Conservation (phyloP, 1,140 invertebrate genomes). For the Drosophila pachea region DNA sequence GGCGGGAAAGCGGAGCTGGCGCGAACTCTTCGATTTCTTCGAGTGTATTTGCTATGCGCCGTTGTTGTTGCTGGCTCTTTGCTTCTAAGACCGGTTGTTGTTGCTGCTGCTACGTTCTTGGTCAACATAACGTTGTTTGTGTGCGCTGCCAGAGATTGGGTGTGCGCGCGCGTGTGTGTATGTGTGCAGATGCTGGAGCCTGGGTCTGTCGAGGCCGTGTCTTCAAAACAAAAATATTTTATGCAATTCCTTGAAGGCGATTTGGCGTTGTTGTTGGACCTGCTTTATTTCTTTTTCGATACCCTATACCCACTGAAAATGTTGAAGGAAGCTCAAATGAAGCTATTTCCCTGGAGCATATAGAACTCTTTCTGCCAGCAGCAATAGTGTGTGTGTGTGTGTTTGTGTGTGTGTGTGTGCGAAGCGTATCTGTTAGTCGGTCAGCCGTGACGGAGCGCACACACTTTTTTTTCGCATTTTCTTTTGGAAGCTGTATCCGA, state of each 20-base stretch:
- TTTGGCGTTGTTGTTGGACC: constrained; percentile 43
- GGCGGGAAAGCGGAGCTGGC: constrained; percentile 36
- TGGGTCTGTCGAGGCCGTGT: constrained; percentile 63
- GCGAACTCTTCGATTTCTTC: constrained; percentile 57
- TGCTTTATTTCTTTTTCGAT: constrained; percentile 17
- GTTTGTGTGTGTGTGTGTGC: neutral
- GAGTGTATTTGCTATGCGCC: constrained; percentile 56
- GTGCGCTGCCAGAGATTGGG: constrained; percentile 3
- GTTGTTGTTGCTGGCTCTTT: constrained; percentile 48
- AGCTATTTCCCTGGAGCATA: neutral
- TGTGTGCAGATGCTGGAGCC: constrained; percentile 48
- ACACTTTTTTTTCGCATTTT: constrained; percentile 15
- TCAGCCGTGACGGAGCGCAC: neutral
- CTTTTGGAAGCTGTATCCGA: constrained; percentile 47
- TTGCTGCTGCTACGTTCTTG: constrained; percentile 61
- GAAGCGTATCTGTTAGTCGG: constrained; percentile 2
- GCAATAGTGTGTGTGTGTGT: neutral
- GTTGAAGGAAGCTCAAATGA: neutral
- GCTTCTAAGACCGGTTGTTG: constrained; percentile 72
- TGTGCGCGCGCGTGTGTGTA: constrained; percentile 17
- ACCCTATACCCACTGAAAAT: neutral
- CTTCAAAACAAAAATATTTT: constrained; percentile 64
- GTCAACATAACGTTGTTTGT: constrained; percentile 43
- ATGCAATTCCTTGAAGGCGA: constrained; percentile 74
- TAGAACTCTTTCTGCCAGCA: too few relatives aligned